Base-by-base conservation (phyloP, 92 coral and sea anemone genomes). In the Epizoanthus stellaris region DNA sequence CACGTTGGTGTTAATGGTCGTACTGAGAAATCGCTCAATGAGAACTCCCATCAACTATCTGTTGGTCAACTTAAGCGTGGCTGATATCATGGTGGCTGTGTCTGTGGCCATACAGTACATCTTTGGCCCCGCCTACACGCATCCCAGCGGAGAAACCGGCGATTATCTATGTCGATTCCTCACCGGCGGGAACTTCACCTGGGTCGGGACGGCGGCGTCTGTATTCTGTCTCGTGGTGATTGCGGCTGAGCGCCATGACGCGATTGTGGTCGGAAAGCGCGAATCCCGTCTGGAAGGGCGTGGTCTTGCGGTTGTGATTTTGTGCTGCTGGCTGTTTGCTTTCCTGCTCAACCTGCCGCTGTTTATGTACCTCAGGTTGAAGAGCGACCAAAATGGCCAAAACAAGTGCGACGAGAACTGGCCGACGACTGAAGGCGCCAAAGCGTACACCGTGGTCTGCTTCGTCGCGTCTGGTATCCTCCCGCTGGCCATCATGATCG, bases 81-180 rank as follows among this genome's bases (percentile, higher is more conserved):
- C 95, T 49, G 92, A 92, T 75, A 85, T 92, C 53, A 80, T 89
- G 57, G 95, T 86, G 42, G 95, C 93, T 25, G 54, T 84, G 54
- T 77, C 82, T 39, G 70, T 77, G 3, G 65, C 57, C 57, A 63
- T 63, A 62, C 83, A 79, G 40, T 79, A 79, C 12, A 64, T 79
- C 10, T 42, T 79, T 61, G 83, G 83, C 9, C 72, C 83, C 16
- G 83, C 83, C 0, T 79, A 79, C 71, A 14, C 64, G 25, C 83
- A 79, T 30, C 72, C 59, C 73, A 23, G 72, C 72, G 83, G 83
- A 62, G 58, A 62, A 17, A 11, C 20, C 3, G 71, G 83, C 17
- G 43, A 79, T 40, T 79, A 79, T 21, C 13, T 79, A 45, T 79
- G 83, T 45, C 83, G 83, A 15, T 42, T 79, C 30, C 19, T 79